Percentiles rank a stretch among this genome's conserved stretches.
Evolutionary conservation across 64 coral and sea anemone genomes (phyloP).

Genomic region (Montipora capricornis): DNA sequence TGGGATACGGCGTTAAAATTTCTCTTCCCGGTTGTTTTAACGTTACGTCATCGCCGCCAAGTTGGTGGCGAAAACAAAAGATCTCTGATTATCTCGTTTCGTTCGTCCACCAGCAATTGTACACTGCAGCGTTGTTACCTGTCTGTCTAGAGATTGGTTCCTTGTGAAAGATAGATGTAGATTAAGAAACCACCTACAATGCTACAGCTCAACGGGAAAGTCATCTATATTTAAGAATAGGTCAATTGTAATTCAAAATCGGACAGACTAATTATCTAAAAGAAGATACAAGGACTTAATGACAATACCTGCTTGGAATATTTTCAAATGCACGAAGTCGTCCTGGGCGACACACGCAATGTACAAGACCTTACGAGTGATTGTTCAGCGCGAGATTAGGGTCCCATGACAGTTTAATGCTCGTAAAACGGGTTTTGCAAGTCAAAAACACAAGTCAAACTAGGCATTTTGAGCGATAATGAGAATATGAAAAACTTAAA

Average conservation of each 20-base stretch:
- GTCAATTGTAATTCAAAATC: background rate
- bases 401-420: background rate
- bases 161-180: no score
- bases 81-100: no score
- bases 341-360: slow-evolving; percentile 22
- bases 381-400: background rate
- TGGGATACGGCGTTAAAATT: no score
- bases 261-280: background rate
- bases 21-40: no score
- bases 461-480: no score
- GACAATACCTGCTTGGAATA: background rate
- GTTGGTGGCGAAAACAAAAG: no score
- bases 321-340: background rate
- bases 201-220: background rate
- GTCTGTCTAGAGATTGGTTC: no score
- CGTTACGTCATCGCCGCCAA: no score
- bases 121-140: no score
- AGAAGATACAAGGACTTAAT: background rate
- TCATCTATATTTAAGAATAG: background rate
- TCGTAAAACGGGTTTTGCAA: background rate
- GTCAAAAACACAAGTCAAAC: background rate
- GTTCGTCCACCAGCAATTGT: no score
- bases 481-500: no score
- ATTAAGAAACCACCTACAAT: background rate
- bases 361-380: background rate